Percentiles rank a stretch among this genome's conserved stretches.
phyloP scores from a whole-genome alignment of 2,797 vertebrate species.

The Gymnocypris eckloni region DNA sequence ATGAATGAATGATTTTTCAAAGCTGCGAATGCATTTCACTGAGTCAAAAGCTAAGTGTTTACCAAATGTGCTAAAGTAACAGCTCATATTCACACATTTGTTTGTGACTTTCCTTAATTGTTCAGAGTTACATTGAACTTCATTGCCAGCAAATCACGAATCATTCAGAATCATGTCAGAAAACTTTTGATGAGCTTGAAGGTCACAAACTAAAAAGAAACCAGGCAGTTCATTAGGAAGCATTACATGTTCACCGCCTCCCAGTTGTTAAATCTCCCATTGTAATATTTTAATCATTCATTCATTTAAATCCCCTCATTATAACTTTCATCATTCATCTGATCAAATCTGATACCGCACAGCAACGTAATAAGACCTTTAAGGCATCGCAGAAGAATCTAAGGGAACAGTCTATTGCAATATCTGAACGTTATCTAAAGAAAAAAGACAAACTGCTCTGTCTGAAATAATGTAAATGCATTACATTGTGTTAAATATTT shows the following conservation, averaged over 20 bases:
- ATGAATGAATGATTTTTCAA: conserved; percentile 39
- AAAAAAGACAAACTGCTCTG: neutral
- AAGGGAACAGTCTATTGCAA: neutral
- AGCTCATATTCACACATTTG: conserved; percentile 15
- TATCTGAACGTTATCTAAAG: neutral
- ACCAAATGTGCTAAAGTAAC: conserved; percentile 11
- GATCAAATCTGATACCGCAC: neutral
- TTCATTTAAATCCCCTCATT: conserved; percentile 42
- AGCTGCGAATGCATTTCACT: conserved; percentile 10
- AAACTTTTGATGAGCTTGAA: conserved; percentile 10
- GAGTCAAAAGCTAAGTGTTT: conserved; percentile 31
- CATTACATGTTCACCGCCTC: neutral
- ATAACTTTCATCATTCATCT: conserved; percentile 33
- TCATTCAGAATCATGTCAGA: neutral
- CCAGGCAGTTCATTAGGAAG: conserved; percentile 12
- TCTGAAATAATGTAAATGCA: conserved; percentile 10
- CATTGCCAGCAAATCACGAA: neutral
- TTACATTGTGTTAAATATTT: conserved; percentile 22
- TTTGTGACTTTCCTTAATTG: neutral
- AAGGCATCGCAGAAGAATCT: neutral
- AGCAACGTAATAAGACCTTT: conserved; percentile 14
- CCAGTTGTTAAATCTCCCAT: conserved; percentile 24
- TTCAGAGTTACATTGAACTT: neutral
- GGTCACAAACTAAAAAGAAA: conserved; percentile 18
- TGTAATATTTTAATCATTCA: conserved; percentile 37